Percentiles rank a stretch among this genome's conserved stretches.
phyloP scores from a whole-genome alignment of 2,113 vertebrate genomes.

The Andinoacara biseriatus region DNA sequence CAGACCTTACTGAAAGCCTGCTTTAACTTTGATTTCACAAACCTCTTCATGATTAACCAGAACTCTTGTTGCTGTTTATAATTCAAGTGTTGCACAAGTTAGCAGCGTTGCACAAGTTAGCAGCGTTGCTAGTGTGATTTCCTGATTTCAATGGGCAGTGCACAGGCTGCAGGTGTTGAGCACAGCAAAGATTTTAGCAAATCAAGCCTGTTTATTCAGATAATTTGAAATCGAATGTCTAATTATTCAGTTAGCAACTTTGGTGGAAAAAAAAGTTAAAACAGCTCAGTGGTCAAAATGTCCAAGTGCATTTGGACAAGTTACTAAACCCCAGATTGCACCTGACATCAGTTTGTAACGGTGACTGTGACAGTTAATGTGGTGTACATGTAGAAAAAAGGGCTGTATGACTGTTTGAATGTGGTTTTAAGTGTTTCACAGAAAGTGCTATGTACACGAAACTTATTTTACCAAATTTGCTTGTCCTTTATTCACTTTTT shows the following conservation, averaged over 20 bases:
- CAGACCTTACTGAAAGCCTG: background rate
- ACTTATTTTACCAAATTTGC: background rate
- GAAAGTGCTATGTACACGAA: background rate
- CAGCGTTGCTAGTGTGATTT: background rate
- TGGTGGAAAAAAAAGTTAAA: no score
- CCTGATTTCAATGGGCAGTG: background rate
- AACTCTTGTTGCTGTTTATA: background rate
- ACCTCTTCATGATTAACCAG: background rate
- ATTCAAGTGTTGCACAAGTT: background rate
- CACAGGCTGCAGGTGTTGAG: background rate
- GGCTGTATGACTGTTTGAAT: constrained; percentile 1
- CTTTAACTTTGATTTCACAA: background rate
- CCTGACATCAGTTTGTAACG: background rate
- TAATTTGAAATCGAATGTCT: background rate
- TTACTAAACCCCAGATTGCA: background rate
- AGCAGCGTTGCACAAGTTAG: background rate
- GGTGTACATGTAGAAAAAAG: constrained; percentile 6
- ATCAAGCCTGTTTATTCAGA: background rate
- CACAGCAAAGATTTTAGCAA: background rate
- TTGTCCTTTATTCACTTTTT: background rate
- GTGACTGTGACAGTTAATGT: constrained; percentile 9
- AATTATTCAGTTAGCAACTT: background rate
- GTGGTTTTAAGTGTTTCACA: constrained; percentile 1
- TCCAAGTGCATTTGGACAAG: background rate
- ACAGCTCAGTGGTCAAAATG: no score